Conservation (phyloP, 2,888 invertebrate genomes). For the Metalampra italica region DNA sequence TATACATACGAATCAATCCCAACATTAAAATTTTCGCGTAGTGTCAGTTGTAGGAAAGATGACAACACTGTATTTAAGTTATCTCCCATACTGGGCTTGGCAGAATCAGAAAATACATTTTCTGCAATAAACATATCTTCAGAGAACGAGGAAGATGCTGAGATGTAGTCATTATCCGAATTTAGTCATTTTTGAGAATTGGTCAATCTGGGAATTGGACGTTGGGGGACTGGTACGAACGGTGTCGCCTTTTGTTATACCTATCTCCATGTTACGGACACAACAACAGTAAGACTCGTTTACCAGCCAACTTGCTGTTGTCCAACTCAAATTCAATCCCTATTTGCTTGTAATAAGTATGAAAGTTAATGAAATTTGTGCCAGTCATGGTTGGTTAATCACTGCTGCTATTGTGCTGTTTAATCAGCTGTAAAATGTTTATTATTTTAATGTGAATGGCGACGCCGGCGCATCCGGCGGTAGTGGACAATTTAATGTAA, state of each 20-base stretch:
- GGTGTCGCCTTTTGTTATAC: background rate
- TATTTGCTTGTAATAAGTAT: background rate
- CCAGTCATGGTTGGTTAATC: slow-evolving; percentile 2
- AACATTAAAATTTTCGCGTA: no score
- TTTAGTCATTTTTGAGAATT: no score
- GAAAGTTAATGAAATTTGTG: background rate
- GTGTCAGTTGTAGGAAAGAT: no score
- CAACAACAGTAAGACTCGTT: slow-evolving; percentile 18
- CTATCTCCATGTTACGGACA: slow-evolving; percentile 14
- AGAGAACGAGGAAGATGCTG: no score
- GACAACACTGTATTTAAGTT: no score
- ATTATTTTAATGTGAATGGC: slow-evolving; percentile 38
- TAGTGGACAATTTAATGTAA: background rate
- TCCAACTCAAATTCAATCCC: background rate
- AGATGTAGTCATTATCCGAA: no score
- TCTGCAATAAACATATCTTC: no score
- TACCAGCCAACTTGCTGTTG: background rate
- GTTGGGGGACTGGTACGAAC: no score
- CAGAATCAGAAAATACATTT: no score
- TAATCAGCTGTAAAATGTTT: slow-evolving; percentile 53
- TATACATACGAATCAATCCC: no score
- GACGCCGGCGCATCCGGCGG: slow-evolving; percentile 20
- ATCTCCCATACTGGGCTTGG: no score
- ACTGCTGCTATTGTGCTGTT: slow-evolving; percentile 41
- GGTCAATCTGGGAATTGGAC: no score